Evolutionary conservation across 2,797 vertebrate species (phyloP).

Genomic region (Gallinago solitaria): DNA sequence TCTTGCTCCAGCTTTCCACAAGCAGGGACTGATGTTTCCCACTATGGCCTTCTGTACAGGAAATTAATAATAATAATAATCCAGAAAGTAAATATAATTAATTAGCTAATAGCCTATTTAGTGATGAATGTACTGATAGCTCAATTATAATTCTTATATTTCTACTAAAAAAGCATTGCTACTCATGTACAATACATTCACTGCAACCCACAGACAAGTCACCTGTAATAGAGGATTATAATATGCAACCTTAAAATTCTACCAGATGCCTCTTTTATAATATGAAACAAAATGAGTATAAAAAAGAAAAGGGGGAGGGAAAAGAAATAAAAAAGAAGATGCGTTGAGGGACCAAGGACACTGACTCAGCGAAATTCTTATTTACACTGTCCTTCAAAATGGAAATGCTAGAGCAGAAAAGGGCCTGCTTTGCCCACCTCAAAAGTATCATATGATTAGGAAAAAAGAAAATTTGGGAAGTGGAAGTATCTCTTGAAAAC

Average conservation of each 20-base stretch:
- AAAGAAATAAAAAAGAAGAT: background rate
- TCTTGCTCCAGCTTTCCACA: background rate
- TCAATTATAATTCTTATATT: background rate
- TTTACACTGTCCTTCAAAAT: background rate
- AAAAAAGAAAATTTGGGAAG: background rate
- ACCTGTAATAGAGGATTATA: background rate
- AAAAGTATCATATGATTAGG: background rate
- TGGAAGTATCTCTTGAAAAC: background rate
- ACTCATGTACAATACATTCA: background rate
- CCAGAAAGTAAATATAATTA: background rate
- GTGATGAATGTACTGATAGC: background rate
- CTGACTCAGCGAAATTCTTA: background rate
- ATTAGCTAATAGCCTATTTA: background rate
- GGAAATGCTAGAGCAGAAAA: background rate
- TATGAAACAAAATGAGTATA: rapidly evolving
- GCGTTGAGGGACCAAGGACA: background rate
- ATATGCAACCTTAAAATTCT: too few species aligned
- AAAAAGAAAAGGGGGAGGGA: rapidly evolving
- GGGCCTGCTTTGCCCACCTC: background rate
- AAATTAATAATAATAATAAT: background rate
- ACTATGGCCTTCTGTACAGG: background rate
- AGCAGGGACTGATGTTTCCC: background rate
- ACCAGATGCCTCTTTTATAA: background rate
- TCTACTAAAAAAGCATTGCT: background rate
- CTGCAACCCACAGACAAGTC: background rate